phyloP scores from a whole-genome alignment of 2,888 invertebrate species.

The Tuberolachnus salignus region DNA sequence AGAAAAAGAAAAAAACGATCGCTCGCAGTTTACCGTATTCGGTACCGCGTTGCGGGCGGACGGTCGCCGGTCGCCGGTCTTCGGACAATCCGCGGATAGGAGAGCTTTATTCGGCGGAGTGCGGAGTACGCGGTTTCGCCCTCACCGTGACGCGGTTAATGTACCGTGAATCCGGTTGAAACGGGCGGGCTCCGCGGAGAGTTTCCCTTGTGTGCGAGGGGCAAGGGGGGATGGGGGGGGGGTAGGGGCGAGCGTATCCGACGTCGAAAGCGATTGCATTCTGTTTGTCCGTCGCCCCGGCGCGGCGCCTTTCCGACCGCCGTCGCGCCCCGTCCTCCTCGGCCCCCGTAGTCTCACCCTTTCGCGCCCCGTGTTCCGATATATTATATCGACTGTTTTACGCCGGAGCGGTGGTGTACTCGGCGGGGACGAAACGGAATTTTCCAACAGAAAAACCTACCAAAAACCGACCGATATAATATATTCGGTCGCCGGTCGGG shows the following conservation, averaged over 20 bases:
- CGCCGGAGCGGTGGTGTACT: conserved; percentile 5
- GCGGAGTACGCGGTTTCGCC: conserved; percentile 26
- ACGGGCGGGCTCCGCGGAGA: neutral
- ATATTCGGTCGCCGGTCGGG: neutral
- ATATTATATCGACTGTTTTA: neutral
- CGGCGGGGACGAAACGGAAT: neutral
- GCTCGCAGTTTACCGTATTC: neutral
- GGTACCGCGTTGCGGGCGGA: neutral
- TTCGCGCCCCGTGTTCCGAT: neutral
- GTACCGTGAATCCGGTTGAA: conserved; percentile 55
- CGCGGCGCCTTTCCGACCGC: neutral
- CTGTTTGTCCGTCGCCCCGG: conserved; percentile 14
- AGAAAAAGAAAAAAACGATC: no score
- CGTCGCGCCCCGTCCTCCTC: neutral
- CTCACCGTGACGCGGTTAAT: conserved; percentile 13
- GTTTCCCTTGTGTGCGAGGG: neutral
- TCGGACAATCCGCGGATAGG: neutral
- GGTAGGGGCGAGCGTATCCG: neutral
- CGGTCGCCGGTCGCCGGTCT: neutral
- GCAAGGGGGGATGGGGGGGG: neutral
- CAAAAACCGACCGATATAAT: conserved; percentile 9
- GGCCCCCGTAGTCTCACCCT: neutral
- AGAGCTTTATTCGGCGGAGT: neutral
- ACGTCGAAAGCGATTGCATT: conserved; percentile 42
- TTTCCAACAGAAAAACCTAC: neutral